Conservation (phyloP, 2,888 invertebrate species). For the Carabus problematicus region DNA sequence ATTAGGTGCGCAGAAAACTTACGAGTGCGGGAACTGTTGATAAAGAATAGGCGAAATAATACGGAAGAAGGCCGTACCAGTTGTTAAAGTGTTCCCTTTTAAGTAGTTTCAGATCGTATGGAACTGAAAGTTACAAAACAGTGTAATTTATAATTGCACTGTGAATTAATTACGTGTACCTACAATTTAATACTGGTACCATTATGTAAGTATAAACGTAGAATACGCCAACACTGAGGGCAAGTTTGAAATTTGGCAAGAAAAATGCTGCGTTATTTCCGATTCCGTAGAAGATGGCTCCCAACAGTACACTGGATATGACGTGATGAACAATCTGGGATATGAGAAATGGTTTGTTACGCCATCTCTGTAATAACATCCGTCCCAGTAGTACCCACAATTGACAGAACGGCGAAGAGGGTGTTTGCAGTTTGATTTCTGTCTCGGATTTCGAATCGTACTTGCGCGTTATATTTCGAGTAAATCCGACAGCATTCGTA, state of each 20-base stretch:
- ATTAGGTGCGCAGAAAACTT: slow-evolving; percentile 50
- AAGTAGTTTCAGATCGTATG: slow-evolving; percentile 66
- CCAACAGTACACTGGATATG: slow-evolving; percentile 63
- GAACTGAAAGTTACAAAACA: slow-evolving; percentile 61
- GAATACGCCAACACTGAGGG: slow-evolving; percentile 66
- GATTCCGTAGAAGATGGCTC: slow-evolving; percentile 65
- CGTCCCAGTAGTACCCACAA: slow-evolving; percentile 63
- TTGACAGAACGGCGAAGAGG: slow-evolving; percentile 65
- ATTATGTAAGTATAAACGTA: slow-evolving; percentile 71
- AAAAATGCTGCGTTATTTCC: slow-evolving; percentile 66
- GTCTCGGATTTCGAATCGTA: slow-evolving; percentile 1
- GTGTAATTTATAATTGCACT: not conserved
- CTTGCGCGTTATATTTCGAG: slow-evolving; percentile 39
- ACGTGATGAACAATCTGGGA: slow-evolving; percentile 67
- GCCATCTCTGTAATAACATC: slow-evolving; percentile 64
- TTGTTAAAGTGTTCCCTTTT: slow-evolving; percentile 71
- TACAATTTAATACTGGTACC: slow-evolving; percentile 68
- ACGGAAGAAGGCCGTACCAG: slow-evolving; percentile 72
- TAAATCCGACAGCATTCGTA: slow-evolving; percentile 19
- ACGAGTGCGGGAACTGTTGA: slow-evolving; percentile 67
- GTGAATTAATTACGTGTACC: slow-evolving; percentile 53
- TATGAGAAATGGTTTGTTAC: slow-evolving; percentile 63
- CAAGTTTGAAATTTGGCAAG: slow-evolving; percentile 68
- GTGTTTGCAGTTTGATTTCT: slow-evolving; percentile 57
- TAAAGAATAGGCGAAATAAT: slow-evolving; percentile 65